A percentile compares a stretch with the other conserved stretches of the same genome.
Conservation (phyloP, 1,140 invertebrate species). For the Apis laboriosa region DNA sequence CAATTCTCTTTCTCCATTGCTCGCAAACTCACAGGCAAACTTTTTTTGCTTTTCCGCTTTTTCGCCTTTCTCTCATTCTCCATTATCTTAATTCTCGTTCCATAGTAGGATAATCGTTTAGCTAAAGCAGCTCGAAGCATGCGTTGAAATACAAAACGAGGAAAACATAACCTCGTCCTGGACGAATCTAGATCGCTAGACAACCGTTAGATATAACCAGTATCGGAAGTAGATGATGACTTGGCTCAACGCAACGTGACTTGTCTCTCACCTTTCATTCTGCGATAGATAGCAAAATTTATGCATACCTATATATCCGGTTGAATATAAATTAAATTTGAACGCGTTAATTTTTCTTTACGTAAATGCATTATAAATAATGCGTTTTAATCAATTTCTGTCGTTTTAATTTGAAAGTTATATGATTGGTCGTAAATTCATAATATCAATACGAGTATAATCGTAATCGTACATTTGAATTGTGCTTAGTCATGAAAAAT, state of each 20-base stretch:
- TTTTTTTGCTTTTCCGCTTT: not conserved
- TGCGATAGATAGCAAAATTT: not conserved
- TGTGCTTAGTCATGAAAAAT: not conserved
- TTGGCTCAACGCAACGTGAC: not conserved
- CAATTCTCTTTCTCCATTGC: constrained; percentile 19
- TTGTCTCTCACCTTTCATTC: not conserved
- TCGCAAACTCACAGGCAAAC: not conserved
- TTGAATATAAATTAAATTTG: not conserved
- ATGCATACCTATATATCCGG: not conserved
- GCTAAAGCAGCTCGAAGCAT: not conserved
- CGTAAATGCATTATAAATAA: not conserved
- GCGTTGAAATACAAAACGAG: constrained; percentile 7
- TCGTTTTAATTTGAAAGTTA: not conserved
- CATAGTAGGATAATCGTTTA: not conserved
- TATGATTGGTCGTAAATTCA: too few species aligned
- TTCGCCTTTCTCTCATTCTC: not conserved
- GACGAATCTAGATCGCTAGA: constrained; percentile 22
- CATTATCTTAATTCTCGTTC: not conserved
- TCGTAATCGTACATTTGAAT: not conserved
- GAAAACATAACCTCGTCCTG: constrained; percentile 9
- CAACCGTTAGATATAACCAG: not conserved
- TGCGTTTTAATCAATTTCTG: not conserved
- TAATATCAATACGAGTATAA: too few species aligned
- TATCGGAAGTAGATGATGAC: not conserved
- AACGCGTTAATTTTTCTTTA: not conserved